A percentile compares a stretch with the other conserved stretches of the same genome.
These are phyloP conservation scores for Microplitis deprimator DNA, from an alignment of 2,888 invertebrate species.

Conservation along the genomic window DNA sequence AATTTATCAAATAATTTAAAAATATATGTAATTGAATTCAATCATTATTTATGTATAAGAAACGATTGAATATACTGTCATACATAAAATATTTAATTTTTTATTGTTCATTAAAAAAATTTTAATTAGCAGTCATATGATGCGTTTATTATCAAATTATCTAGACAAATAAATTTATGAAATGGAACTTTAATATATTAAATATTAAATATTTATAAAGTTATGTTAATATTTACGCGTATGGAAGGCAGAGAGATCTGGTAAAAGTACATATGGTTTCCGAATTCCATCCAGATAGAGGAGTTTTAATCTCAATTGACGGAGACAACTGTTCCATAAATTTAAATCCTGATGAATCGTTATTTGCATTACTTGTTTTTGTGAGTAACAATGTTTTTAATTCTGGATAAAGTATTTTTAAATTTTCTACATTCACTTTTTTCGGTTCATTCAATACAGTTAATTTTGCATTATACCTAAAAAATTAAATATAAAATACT, in stretches of 20 bases:
- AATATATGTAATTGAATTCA: too few species aligned
- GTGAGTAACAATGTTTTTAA: conserved; percentile 52
- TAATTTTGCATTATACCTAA: conserved; percentile 50
- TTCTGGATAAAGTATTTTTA: conserved; percentile 46
- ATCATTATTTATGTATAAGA: too few species aligned
- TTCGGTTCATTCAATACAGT: conserved; percentile 29
- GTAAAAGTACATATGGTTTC: conserved; percentile 52
- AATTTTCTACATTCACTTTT: conserved; percentile 37
- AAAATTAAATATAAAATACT: conserved; percentile 28
- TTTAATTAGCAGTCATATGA: not conserved
- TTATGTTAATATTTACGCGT: conserved; percentile 36
- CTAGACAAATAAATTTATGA: conserved; percentile 88
- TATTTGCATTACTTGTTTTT: conserved; percentile 37
- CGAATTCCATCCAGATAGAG: conserved; percentile 55
- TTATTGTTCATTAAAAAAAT: not conserved
- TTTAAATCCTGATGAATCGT: conserved; percentile 30
- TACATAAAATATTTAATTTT: not conserved
- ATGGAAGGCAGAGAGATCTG: conserved; percentile 52
- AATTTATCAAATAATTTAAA: too few species aligned
- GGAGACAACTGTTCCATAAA: conserved; percentile 19
- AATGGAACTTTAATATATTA: conserved; percentile 22
- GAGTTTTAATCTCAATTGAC: conserved; percentile 48
- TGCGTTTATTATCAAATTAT: conserved; percentile 71
- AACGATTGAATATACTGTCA: too few species aligned
- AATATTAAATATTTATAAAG: conserved; percentile 8